Evolutionary conservation across 2,888 invertebrate genomes (phyloP), one percentile per base, ranked within the genome.

Genomic region (Eristalinus sepulchralis): DNA sequence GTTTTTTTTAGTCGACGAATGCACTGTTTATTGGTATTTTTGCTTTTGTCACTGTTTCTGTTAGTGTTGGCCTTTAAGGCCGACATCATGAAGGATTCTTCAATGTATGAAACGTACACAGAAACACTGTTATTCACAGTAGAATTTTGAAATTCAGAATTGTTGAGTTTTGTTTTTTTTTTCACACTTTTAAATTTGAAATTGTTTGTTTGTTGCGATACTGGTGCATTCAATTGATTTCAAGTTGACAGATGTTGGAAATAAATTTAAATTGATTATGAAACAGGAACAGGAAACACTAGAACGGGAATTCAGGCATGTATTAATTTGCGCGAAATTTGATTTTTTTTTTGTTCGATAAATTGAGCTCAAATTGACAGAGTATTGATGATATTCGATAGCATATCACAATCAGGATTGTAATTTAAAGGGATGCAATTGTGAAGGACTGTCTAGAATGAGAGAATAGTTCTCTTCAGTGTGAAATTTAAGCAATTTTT

Each of bases 1-100:
- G 47, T 47, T 47, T 47, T 47, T 47, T n/a, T 17, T 17, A 17
- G 47, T 17, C 47, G 47, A 17, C 47, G 47, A 47, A 47, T 47
- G 47, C 47, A 47, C 47, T 47, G 34, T 34, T 20, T 27, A 20
- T 31, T 34, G 13, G 2, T 13, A n/a, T 59, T 59, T 59, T 39
- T 39, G 17, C 2, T 17, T 5, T 13, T n/a, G 13, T 53, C 13
- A 24, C 62, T 83, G 83, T 70, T 84, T 57, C 83, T 79, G 88
- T 85, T 85, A 71, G 87, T 88, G 80, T 88, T 91, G 91, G 91
- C 91, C 91, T 90, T 90, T 89, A 90, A 90, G 91, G 91, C 91
- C 91, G 90, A 89, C 91, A 90, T 90, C 88, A 83, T 90, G 86
- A 87, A 78, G 53, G 77, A 79, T 77, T 34, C 72, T 86, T 83